A percentile compares a stretch with the other conserved stretches of the same genome.
phyloP scores from a whole-genome alignment of 2,113 vertebrate species.

The Seriola aureovittata region DNA sequence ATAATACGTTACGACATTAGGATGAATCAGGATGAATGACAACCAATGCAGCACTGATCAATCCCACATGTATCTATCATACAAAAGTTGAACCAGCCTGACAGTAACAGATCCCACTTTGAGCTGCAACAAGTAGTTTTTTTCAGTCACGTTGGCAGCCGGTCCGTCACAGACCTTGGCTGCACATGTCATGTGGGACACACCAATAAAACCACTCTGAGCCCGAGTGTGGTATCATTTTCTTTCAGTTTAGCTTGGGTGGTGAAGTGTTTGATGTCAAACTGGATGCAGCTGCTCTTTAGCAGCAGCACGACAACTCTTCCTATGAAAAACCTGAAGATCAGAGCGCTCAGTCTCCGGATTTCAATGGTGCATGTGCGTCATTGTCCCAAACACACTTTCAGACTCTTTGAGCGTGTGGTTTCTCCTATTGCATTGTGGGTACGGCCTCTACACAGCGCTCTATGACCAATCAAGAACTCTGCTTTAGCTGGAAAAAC shows the following conservation, averaged over 20 bases:
- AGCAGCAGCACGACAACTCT: background rate
- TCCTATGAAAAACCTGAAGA: background rate
- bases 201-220: slow-evolving; percentile 36
- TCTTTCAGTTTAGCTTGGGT: slow-evolving; percentile 6
- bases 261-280: slow-evolving; percentile 27
- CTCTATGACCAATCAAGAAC: slow-evolving; percentile 35
- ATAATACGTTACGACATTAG: too few relatives aligned
- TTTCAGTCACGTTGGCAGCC: background rate
- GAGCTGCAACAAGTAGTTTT: slow-evolving; percentile 4
- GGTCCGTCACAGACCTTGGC: background rate
- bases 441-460: slow-evolving; percentile 24
- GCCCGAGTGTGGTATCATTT: slow-evolving; percentile 2
- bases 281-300: slow-evolving; percentile 53
- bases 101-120: background rate
- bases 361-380: background rate
- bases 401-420: background rate
- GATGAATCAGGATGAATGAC: too few relatives aligned
- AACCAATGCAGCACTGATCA: too few relatives aligned
- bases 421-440: slow-evolving; percentile 55
- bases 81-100: background rate
- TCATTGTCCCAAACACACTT: background rate
- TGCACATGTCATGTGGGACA: background rate
- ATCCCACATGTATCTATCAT: background rate
- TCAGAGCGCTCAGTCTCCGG: background rate
- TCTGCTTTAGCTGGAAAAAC: slow-evolving; percentile 50